Conservation (phyloP, 2,888 invertebrate genomes). For the Drosophila macrospina region DNA sequence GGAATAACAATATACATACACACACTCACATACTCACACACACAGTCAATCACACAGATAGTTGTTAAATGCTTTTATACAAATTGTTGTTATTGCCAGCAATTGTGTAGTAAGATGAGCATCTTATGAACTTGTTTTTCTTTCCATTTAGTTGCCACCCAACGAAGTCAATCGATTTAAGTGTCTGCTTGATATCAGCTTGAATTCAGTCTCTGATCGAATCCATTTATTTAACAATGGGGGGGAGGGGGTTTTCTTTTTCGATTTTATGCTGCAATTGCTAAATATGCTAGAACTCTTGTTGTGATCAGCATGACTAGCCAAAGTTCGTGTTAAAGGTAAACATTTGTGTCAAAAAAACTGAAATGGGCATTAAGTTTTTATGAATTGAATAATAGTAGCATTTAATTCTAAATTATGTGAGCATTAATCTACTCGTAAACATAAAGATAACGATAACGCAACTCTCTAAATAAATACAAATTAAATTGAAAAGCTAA, state of each 20-base stretch:
- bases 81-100: constrained; percentile 51
- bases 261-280: no score
- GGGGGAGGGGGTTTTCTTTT: no score
- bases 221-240: no score
- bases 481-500: constrained; percentile 13
- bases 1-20: constrained; percentile 20
- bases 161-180: constrained; percentile 7
- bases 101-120: constrained; percentile 39
- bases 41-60: constrained; percentile 1
- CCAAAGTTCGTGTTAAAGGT: no score
- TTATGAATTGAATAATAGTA: background rate
- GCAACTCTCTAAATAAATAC: background rate
- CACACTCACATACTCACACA: constrained; percentile 11
- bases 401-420: no score
- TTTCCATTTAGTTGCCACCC: constrained; percentile 6
- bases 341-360: no score
- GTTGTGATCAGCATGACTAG: constrained; percentile 2
- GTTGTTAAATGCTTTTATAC: constrained; percentile 31
- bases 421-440: background rate
- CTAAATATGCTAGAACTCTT: background rate
- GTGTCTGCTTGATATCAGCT: constrained; percentile 5
- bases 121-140: constrained; percentile 24
- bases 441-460: background rate
- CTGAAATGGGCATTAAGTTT: constrained; percentile 4
- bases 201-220: no score